A percentile compares a stretch with the other conserved stretches of the same genome.
Conservation (phyloP, 92 coral and sea anemone species). For the Heliopora coerulea region DNA sequence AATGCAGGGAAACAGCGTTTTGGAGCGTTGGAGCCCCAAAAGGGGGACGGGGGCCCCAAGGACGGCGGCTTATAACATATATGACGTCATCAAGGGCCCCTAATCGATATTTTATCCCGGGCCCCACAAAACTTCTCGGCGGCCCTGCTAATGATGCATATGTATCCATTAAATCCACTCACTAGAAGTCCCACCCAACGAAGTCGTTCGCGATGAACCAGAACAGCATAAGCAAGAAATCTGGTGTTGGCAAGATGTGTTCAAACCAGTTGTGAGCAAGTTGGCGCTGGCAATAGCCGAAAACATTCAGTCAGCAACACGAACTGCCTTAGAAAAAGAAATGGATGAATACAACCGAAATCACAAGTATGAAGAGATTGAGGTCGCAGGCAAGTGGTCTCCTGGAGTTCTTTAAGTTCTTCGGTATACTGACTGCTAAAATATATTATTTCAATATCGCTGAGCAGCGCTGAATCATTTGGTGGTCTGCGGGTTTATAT, state of each 20-base stretch:
- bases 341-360: slow-evolving; percentile 16
- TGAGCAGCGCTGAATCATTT: too few relatives aligned
- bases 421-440: too few relatives aligned
- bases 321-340: slow-evolving; percentile 22
- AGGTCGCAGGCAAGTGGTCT: background rate
- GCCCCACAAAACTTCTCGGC: too few relatives aligned
- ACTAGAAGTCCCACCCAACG: background rate
- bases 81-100: too few relatives aligned
- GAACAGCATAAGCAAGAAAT: background rate
- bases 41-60: too few relatives aligned
- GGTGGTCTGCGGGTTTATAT: too few relatives aligned
- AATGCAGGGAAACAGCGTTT: too few relatives aligned
- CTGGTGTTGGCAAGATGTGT: slow-evolving; percentile 39
- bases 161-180: background rate
- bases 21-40: too few relatives aligned
- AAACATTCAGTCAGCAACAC: slow-evolving; percentile 21
- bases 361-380: background rate
- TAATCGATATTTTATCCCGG: too few relatives aligned
- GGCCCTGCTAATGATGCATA: too few relatives aligned
- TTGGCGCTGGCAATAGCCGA: slow-evolving; percentile 29
- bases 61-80: too few relatives aligned
- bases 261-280: slow-evolving; percentile 16
- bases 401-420: background rate
- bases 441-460: too few relatives aligned
- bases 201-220: slow-evolving; percentile 34